These are phyloP conservation scores for Hippolais icterina DNA, from an alignment of 2,113 vertebrate genomes.

Conservation along the genomic window DNA sequence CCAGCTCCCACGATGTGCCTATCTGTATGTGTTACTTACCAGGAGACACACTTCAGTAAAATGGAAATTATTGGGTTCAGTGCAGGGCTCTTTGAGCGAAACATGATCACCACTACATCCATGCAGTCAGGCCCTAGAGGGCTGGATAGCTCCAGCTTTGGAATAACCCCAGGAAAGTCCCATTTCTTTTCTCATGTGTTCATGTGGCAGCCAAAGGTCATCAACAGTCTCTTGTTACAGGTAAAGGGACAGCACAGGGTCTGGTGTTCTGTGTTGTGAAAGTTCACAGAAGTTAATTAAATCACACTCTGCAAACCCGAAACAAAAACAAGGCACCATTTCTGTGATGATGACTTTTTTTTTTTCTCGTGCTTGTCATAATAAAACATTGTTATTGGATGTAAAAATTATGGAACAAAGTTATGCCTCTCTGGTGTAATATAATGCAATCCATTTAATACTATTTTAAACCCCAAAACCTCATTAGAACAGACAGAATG, in stretches of 20 bases:
- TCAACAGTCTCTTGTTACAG: background rate
- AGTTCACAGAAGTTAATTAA: slow-evolving; percentile 8
- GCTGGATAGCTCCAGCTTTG: background rate
- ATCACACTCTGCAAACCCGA: background rate
- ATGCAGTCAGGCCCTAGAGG: background rate
- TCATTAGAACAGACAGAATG: slow-evolving; percentile 48
- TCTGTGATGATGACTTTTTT: background rate
- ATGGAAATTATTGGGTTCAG: background rate
- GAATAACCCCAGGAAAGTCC: background rate
- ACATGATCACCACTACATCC: background rate
- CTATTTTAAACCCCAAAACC: slow-evolving; percentile 69
- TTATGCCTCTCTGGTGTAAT: slow-evolving; percentile 61
- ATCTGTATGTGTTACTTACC: background rate
- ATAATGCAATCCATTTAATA: slow-evolving; percentile 65
- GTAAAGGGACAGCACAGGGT: background rate
- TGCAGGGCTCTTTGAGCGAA: background rate
- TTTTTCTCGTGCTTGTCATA: slow-evolving; percentile 21
- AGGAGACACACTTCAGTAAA: background rate
- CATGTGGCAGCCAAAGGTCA: background rate
- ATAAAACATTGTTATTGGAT: slow-evolving; percentile 68
- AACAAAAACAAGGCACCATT: background rate
- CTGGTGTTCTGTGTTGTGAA: background rate
- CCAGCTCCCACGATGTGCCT: background rate
- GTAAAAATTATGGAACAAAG: slow-evolving; percentile 58
- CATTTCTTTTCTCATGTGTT: background rate